Base-by-base conservation (phyloP, 1,140 invertebrate genomes). In the Drosophila kikkawai region DNA sequence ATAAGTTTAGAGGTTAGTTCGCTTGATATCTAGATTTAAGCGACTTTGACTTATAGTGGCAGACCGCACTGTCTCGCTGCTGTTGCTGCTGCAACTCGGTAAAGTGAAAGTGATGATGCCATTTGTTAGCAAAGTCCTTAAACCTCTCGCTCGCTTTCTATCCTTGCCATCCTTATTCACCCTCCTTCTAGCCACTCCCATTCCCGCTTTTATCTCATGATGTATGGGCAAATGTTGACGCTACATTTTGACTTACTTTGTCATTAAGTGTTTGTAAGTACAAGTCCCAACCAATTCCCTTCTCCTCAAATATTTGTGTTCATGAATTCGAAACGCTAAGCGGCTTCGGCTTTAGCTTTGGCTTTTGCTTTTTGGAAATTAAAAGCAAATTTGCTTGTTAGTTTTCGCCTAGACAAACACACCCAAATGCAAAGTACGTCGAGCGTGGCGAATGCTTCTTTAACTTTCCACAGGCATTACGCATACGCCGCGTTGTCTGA, bases 401-500 rank as follows among this genome's bases (percentile, higher is more conserved):
- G 78, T 81, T 80, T 68, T 45, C 11, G 39, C 39, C 48, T 67
- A 53, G 22, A 11, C 29, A 51, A 36, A 36, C 39, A 44, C 3
- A 4, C 17, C 17, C 17, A 37, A 32, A 56, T 65, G 13, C 45
- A 79, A 74, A 79, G 68, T 79, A 69, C 34, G 45, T 9, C 37
- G 15, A 65, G 44, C 50, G 56, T 68, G 70, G 22, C 59, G 51
- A 56, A 61, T 79, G 59, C 50, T 59, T 66, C 51, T 71, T 79
- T 65, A 74, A 77, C 58, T 79, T 75, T 53, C 5, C 11, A 12
- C 53, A n/a, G 51, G 75, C 59, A 90, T 84, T 84, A 88, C 80
- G 61, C 85, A 88, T 90, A 90, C 84, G 84, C 84, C 68, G 50
- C 45, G 81, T 79, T 88, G 84, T 84, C 85, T 86, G 69, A 44